Evolutionary conservation across 2,113 vertebrate genomes (phyloP), one percentile per base, ranked within the genome.

Genomic region (Phaetusa simplex): DNA sequence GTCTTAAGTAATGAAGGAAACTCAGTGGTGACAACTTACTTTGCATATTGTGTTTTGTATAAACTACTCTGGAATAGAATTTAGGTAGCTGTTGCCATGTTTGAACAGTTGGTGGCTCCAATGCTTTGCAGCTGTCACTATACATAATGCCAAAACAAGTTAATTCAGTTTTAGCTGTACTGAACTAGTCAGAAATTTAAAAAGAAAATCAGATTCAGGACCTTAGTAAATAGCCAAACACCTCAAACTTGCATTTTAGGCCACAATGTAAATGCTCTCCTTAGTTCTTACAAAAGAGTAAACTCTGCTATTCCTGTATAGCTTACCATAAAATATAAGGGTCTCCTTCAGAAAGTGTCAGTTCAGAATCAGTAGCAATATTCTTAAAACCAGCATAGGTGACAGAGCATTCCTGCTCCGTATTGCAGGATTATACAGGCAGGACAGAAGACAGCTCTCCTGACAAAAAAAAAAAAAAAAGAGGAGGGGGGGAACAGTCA

Each of bases 21-120:
- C 10, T 73, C 27, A 5, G 14, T 86, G 11, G 71, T 90, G 27
- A 64, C 13, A 92, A 87, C 34, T 77, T 53, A 72, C 22, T n/a
- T 64, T 50, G 21, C 20, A 27, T 9, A 2, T 56, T n/a, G 11
- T 61, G 27, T 72, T 89, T 43, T 73, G 11, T 77, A 26, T 58
- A 36, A 87, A 49, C 36, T 76, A 7, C 49, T 72, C 36, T 45
- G 49, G 8, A 79, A 72, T 69, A 50, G 27, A 53, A 84, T 34
- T 66, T 45, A 87, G 34, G 83, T 80, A 69, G 96, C 90, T 96
- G 91, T 97, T 98, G 97, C 98, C 69, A 20, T 95, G 84, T 98
- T 97, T 98, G 98, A 98, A 98, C 98, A 98, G 98, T 98, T 98
- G 98, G 98, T 98, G 98, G 98, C 98, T 98, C 98, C 97, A 97